Percentiles rank a stretch among this genome's conserved stretches.
phyloP scores from a whole-genome alignment of 2,113 vertebrate species.

The Hiodon tergisus region DNA sequence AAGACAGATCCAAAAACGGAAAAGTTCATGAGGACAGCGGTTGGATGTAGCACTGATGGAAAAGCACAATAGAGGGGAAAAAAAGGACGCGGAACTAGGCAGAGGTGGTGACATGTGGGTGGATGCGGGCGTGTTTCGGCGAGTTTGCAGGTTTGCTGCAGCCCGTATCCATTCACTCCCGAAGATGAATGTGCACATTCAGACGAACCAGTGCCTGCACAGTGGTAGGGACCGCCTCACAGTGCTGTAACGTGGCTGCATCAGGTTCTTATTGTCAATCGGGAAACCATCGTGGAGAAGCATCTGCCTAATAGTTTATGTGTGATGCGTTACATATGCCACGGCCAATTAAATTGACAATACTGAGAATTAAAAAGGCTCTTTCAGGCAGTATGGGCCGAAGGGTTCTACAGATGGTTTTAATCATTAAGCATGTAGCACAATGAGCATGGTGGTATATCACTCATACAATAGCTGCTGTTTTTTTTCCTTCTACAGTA shows the following conservation, averaged over 20 bases:
- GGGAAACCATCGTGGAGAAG: not conserved
- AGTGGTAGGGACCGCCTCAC: not conserved
- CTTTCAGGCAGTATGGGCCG: not conserved
- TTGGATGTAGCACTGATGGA: too few species aligned
- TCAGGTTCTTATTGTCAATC: not conserved
- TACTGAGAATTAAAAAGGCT: slow-evolving; percentile 4
- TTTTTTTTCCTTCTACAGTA: slow-evolving; percentile 5
- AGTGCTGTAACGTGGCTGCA: not conserved
- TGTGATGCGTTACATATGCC: slow-evolving; percentile 1
- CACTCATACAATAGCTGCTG: slow-evolving; percentile 15
- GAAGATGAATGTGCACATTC: slow-evolving; percentile 17
- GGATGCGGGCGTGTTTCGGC: not conserved
- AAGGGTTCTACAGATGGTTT: slow-evolving; percentile 14
- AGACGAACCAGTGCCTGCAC: not conserved
- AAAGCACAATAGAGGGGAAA: too few species aligned
- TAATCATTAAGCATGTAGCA: not conserved
- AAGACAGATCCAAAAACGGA: too few species aligned
- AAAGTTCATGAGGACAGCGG: too few species aligned
- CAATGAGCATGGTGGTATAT: not conserved
- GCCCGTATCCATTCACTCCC: slow-evolving; percentile 6
- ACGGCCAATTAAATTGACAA: slow-evolving; percentile 6
- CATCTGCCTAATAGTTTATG: slow-evolving; percentile 9
- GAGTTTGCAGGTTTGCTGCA: not conserved
- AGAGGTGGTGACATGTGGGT: not conserved
- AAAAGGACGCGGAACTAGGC: slow-evolving; percentile 5